These are phyloP conservation scores for Fulica atra DNA, from an alignment of 2,113 vertebrate species.

Conservation along the genomic window DNA sequence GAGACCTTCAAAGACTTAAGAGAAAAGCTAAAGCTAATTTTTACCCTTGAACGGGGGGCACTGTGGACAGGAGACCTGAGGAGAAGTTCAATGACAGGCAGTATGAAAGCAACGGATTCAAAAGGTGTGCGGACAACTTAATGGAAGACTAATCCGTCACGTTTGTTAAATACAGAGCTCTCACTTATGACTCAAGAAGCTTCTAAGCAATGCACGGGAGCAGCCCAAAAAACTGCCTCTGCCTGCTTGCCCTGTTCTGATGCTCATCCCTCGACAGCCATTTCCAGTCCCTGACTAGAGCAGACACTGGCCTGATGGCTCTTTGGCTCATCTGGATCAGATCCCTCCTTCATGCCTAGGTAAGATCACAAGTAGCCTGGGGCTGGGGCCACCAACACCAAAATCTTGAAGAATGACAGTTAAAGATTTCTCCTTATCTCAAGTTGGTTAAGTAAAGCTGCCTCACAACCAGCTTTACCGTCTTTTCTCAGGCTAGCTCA, in stretches of 20 bases:
- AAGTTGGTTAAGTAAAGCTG: neutral
- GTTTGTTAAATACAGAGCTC: conserved; percentile 32
- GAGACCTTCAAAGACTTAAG: neutral
- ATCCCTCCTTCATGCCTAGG: neutral
- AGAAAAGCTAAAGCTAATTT: neutral
- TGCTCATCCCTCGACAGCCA: neutral
- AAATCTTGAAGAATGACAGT: neutral
- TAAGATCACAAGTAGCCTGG: neutral
- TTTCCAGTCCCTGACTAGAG: neutral
- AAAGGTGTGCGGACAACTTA: conserved; percentile 25
- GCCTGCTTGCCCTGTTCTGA: neutral
- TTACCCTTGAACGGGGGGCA: neutral
- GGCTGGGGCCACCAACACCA: neutral
- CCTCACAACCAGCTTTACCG: neutral
- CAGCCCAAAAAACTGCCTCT: neutral
- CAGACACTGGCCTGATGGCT: neutral
- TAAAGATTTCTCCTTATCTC: neutral
- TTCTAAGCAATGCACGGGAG: neutral
- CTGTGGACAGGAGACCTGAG: neutral
- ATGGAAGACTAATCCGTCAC: conserved; percentile 24
- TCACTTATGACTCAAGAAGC: neutral
- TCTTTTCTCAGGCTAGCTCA: neutral
- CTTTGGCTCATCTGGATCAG: neutral
- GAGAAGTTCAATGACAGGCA: neutral
- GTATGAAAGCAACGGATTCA: neutral